A percentile compares a stretch with the other conserved stretches of the same genome.
Conservation (phyloP, 2,888 invertebrate species). For the Acronicta alni region DNA sequence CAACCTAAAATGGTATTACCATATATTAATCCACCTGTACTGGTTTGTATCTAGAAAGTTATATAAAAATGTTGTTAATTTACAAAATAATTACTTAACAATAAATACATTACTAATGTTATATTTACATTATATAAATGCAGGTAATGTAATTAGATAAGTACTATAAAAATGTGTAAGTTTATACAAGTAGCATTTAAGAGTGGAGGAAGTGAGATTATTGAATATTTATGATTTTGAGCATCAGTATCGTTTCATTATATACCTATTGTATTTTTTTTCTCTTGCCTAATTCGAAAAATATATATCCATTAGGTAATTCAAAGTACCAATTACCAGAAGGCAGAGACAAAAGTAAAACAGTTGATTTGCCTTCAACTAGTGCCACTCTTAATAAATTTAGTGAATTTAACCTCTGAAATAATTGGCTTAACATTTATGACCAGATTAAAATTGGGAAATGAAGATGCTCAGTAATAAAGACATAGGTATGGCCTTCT, state of each 20-base stretch:
- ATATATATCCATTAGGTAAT: too few relatives aligned
- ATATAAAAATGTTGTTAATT: slow-evolving; percentile 28
- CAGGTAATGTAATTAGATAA: slow-evolving; percentile 41
- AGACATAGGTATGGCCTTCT: not conserved
- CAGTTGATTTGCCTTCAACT: slow-evolving; percentile 11
- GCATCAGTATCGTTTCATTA: slow-evolving; percentile 6
- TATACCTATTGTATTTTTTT: too few relatives aligned
- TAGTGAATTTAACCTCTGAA: too few relatives aligned
- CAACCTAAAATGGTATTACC: slow-evolving; percentile 41
- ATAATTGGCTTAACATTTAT: not conserved
- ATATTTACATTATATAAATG: slow-evolving; percentile 21
- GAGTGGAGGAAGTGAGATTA: slow-evolving; percentile 60
- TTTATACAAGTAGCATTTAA: slow-evolving; percentile 29
- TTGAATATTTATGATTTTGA: slow-evolving; percentile 49
- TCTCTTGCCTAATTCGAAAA: not conserved
- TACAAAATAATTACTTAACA: slow-evolving; percentile 24
- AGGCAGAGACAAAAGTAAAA: slow-evolving; percentile 24
- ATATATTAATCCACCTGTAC: slow-evolving; percentile 50
- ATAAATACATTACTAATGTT: slow-evolving; percentile 36
- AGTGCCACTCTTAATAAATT: too few relatives aligned
- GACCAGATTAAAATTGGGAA: not conserved
- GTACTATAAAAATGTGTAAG: slow-evolving; percentile 30
- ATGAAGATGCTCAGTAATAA: not conserved
- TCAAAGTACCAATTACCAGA: not conserved
- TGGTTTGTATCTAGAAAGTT: slow-evolving; percentile 35